phyloP scores from a whole-genome alignment of 2,797 vertebrate genomes.

The Etheostoma nigrum region DNA sequence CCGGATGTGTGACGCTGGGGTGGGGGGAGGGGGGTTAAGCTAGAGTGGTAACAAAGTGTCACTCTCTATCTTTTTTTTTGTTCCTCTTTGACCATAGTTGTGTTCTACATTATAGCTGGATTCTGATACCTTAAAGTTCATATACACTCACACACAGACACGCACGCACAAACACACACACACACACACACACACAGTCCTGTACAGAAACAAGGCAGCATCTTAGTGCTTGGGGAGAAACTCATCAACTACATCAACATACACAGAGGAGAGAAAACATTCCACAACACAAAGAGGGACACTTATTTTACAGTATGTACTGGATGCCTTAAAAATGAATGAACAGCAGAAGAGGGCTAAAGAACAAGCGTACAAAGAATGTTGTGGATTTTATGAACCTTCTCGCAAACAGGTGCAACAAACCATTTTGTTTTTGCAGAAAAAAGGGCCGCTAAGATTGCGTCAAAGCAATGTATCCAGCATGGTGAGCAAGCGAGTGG shows the following conservation, averaged over 20 bases:
- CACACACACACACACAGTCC: slow-evolving; percentile 17
- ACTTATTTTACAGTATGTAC: slow-evolving; percentile 48
- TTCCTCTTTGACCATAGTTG: slow-evolving; percentile 49
- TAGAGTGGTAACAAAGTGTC: slow-evolving; percentile 21
- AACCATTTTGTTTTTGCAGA: slow-evolving; percentile 66
- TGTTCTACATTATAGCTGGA: slow-evolving; percentile 38
- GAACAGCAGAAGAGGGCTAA: slow-evolving; percentile 42
- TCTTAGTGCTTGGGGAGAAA: slow-evolving; percentile 48
- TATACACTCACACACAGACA: neutral
- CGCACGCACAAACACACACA: neutral
- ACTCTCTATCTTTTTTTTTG: slow-evolving; percentile 18
- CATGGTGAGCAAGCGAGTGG: slow-evolving; percentile 80
- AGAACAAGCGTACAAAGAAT: slow-evolving; percentile 43
- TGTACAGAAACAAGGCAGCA: slow-evolving; percentile 54
- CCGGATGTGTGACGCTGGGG: slow-evolving; percentile 44
- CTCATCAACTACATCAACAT: slow-evolving; percentile 39
- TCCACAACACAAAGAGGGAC: slow-evolving; percentile 43
- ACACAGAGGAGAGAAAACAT: slow-evolving; percentile 41
- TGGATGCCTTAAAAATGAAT: slow-evolving; percentile 47
- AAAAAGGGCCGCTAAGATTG: slow-evolving; percentile 62
- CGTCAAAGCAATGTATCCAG: slow-evolving; percentile 69
- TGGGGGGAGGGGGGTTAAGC: neutral
- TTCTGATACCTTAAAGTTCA: slow-evolving; percentile 24
- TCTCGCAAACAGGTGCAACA: slow-evolving; percentile 63
- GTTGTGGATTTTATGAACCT: slow-evolving; percentile 46